These are phyloP conservation scores for Xestia sexstrigata DNA, from an alignment of 2,888 invertebrate species.

Conservation along the genomic window DNA sequence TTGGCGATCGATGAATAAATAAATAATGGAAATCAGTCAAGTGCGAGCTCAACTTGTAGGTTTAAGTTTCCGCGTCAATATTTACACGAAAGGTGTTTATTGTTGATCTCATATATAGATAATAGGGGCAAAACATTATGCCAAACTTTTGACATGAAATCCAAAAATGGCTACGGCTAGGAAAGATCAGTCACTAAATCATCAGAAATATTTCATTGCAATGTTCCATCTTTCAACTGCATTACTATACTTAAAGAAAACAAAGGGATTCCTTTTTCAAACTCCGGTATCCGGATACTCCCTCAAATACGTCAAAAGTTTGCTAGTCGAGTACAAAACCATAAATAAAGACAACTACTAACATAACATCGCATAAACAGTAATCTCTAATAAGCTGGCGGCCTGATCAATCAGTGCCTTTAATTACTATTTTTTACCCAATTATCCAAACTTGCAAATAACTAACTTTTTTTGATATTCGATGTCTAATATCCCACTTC, in stretches of 20 bases:
- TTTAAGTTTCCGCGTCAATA: conserved; percentile 29
- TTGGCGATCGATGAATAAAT: conserved; percentile 62
- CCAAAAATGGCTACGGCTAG: background rate
- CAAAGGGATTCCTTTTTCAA: background rate
- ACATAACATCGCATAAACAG: background rate
- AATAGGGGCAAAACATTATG: background rate
- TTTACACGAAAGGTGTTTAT: conserved; percentile 25
- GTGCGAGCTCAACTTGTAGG: conserved; percentile 36
- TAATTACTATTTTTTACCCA: background rate
- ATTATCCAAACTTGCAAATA: background rate
- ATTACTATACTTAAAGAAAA: background rate
- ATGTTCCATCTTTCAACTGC: background rate
- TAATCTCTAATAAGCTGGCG: background rate
- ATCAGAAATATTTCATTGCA: background rate
- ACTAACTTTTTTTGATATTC: background rate
- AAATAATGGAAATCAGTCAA: conserved; percentile 60
- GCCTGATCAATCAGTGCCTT: background rate
- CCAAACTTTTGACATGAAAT: background rate
- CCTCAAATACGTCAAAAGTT: conserved; percentile 1
- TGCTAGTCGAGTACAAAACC: background rate
- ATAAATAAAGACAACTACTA: background rate
- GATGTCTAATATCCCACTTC: background rate
- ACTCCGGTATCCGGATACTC: conserved; percentile 9
- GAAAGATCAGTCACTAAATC: background rate
- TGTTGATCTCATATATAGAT: background rate